Conservation (phyloP, 2,888 invertebrate species). For the Maniola hyperantus region DNA sequence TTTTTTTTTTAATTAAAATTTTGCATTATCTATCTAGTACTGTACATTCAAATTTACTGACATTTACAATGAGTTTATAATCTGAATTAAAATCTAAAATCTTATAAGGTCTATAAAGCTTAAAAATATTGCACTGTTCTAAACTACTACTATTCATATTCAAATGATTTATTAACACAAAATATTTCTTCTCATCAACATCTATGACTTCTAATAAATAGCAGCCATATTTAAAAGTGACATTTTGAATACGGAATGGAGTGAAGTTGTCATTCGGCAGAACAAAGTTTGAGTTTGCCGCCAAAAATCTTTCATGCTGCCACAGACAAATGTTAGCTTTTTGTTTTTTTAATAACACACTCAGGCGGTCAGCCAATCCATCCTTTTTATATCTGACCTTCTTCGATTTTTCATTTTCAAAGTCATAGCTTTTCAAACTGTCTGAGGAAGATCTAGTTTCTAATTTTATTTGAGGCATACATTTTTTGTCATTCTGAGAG, state of each 20-base stretch:
- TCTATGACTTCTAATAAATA: slow-evolving; percentile 57
- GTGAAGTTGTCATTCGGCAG: slow-evolving; percentile 61
- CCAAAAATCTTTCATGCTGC: slow-evolving; percentile 80
- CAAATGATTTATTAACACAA: slow-evolving; percentile 58
- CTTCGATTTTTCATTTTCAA: slow-evolving; percentile 45
- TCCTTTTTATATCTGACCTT: slow-evolving; percentile 72
- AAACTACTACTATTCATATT: slow-evolving; percentile 53
- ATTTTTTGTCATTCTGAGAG: slow-evolving; percentile 47
- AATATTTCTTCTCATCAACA: slow-evolving; percentile 50
- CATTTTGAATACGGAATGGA: slow-evolving; percentile 57
- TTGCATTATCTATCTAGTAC: background rate
- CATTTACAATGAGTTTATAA: slow-evolving; percentile 62
- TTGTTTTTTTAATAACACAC: slow-evolving; percentile 71
- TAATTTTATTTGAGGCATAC: slow-evolving; percentile 33
- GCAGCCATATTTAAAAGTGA: slow-evolving; percentile 60
- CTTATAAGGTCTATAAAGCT: slow-evolving; percentile 64
- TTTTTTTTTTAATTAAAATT: background rate
- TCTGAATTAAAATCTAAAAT: slow-evolving; percentile 47
- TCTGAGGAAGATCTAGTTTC: slow-evolving; percentile 27
- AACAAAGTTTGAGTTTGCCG: slow-evolving; percentile 67
- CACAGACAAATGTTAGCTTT: slow-evolving; percentile 72
- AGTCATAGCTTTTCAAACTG: slow-evolving; percentile 16
- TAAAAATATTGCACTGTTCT: slow-evolving; percentile 51
- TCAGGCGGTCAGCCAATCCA: slow-evolving; percentile 70
- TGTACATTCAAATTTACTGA: slow-evolving; percentile 67